These are phyloP conservation scores for Sycobia sp. DNA, from an alignment of 1,140 invertebrate genomes.

Conservation along the genomic window DNA sequence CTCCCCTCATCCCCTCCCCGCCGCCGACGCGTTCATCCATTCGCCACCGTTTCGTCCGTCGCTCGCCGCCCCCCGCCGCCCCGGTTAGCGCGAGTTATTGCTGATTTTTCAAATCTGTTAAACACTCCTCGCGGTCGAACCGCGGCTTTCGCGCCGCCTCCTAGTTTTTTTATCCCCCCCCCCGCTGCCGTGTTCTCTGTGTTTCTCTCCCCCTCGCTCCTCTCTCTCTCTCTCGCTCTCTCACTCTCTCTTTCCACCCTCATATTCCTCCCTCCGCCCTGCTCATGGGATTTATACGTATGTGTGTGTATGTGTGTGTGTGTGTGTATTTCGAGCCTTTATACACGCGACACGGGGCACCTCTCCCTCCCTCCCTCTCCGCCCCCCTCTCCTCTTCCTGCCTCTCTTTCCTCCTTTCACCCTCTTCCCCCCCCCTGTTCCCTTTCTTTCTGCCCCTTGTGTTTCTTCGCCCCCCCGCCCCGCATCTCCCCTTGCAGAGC, in stretches of 20 bases:
- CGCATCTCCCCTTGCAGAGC: too few species aligned
- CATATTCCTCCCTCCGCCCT: neutral
- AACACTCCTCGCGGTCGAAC: slow-evolving; percentile 57
- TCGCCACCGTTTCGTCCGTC: neutral
- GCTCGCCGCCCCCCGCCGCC: neutral
- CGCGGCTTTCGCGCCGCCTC: slow-evolving; percentile 46
- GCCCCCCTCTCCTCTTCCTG: too few species aligned
- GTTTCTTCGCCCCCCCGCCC: too few species aligned
- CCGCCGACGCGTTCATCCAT: too few species aligned
- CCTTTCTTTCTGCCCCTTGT: too few species aligned
- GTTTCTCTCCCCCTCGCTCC: slow-evolving; percentile 6
- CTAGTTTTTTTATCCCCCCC: neutral
- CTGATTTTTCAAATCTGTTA: slow-evolving; percentile 63
- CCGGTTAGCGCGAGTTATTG: slow-evolving; percentile 45
- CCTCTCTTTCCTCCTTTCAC: too few species aligned
- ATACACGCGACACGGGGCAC: too few species aligned
- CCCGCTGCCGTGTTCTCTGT: too few species aligned
- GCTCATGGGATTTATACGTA: neutral
- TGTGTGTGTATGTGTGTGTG: too few species aligned
- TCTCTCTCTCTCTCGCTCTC: slow-evolving; percentile 17
- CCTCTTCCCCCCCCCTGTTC: too few species aligned
- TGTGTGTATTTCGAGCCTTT: too few species aligned
- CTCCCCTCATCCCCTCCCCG: slow-evolving; percentile 3
- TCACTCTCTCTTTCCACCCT: neutral
- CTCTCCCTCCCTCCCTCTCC: too few species aligned